Evolutionary conservation across 2,888 invertebrate species (phyloP).

Genomic region (Physocephala rufipes): DNA sequence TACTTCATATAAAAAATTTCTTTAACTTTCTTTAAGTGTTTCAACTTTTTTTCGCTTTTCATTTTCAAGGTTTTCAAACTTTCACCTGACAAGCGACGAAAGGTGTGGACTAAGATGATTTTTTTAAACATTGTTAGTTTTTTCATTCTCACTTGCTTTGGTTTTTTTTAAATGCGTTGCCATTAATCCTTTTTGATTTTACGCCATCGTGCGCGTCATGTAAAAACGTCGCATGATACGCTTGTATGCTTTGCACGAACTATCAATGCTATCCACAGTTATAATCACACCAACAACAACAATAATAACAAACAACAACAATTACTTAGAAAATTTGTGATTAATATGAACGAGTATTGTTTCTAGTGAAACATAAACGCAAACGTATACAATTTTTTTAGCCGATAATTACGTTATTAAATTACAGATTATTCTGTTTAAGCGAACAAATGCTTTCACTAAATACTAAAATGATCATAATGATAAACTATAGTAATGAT

Average conservation of each 20-base stretch:
- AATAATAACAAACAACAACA: not conserved
- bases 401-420: not conserved
- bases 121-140: not conserved
- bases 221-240: no score
- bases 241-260: no score
- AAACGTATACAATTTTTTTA: conserved; percentile 8
- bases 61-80: not conserved
- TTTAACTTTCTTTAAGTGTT: conserved; percentile 8
- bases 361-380: not conserved
- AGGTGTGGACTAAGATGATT: no score
- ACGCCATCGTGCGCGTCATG: no score
- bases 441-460: conserved; percentile 30
- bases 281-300: not conserved
- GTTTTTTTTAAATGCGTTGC: not conserved
- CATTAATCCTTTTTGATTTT: no score
- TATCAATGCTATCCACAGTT: no score
- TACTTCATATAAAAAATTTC: not conserved
- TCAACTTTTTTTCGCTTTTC: not conserved
- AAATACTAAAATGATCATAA: not conserved
- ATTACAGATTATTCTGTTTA: not conserved
- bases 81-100: not conserved
- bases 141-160: not conserved
- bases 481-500: not conserved
- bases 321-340: not conserved
- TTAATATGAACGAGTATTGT: conserved; percentile 3